Base-by-base conservation (phyloP, 1,140 invertebrate genomes). In the Trissolcus basalis region DNA sequence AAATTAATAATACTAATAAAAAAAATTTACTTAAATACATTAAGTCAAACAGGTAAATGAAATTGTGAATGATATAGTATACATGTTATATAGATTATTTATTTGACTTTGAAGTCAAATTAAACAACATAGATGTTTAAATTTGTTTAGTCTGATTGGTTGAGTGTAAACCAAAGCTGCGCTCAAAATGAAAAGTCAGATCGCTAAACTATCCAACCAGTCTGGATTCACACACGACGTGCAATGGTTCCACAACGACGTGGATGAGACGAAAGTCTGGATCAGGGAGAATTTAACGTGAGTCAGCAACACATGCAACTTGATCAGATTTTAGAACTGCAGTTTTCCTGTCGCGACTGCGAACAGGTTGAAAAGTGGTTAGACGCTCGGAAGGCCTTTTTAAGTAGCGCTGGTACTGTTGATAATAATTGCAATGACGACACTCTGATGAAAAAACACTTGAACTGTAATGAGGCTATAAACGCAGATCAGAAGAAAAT, bases 381-480 rank as follows among this genome's bases (percentile, higher is more conserved):
- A 98, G 96, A 94, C 13, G 96, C 97, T 16, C 92, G 98, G 41
- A 98, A 99, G 89, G 96, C 97, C 9, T 99, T 99, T 91, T 89
- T 99, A 4, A 92, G 93, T 73, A 94, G 95, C 1, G 92, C 94
- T 1, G 96, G 96, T 81, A 92, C 95, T 71, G 95, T 96, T 35
- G 96, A 96, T 84, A 94, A 94, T 15, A 94, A 93, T 11, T 97
- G 98, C 85, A 98, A 98, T 86, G 97, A 99, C 15, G 97, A 99
- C 86, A 96, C 96, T 13, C 88, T 99, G 10, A 99, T 99, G 81
- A 99, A 99, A 90, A 99, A 99, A 87, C 98, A 99, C 88, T 98
- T 99, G 89, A 98, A 99, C 90, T 99, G 99, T 84, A 97, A 99
- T 85, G 98, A 99, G 88, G 98, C 98, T n/a, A 99, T 99, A 82